Base-by-base conservation (phyloP, 2,888 invertebrate genomes). In the Drosophila helvetica region DNA sequence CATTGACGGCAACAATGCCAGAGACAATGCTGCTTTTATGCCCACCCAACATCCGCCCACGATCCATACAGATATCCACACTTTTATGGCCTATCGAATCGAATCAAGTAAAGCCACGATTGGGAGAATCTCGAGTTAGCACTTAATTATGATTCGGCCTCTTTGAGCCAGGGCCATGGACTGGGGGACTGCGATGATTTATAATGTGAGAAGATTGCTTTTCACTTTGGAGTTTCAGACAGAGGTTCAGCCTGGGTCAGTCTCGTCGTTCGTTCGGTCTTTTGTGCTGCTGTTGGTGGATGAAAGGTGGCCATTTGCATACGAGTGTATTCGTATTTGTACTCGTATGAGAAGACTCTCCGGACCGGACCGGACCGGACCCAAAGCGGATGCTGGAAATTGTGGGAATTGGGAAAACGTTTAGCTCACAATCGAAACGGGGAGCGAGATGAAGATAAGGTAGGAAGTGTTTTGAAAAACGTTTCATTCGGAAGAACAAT, bases 81-180 rank as follows among this genome's bases (percentile, higher is more conserved):
- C 53, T 56, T 70, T 70, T 62, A 70, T 71, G 33, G 22, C 48
- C 72, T 63, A 71, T 70, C 72, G 62, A 71, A 62, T 72, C 78
- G 78, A 80, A 84, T 82, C 81, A 79, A 77, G 51, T 75, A 67
- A 51, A 71, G 62, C 68, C 68, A 52, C 68, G 79, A 76, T 78
- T 78, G 70, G 52, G 22, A 10, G 53, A 76, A 62, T 76, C 62
- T 52, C 22, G 60, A 81, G 67, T 65, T 70, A 43, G 65, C 79
- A 68, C 67, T 81, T 77, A 63, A 80, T 79, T 73, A 73, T 48
- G 60, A 69, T 73, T 63, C 57, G 64, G 74, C 53, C 42, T 19
- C 74, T 73, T 64, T 73, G 70, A 56, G 63, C 42, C 38, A 47
- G 47, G 42, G 47, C 18, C 33, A 5, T 33, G 10, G 48, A 65